Base-by-base conservation (phyloP, 1,140 invertebrate genomes). In the Scaptomyza hsui region DNA sequence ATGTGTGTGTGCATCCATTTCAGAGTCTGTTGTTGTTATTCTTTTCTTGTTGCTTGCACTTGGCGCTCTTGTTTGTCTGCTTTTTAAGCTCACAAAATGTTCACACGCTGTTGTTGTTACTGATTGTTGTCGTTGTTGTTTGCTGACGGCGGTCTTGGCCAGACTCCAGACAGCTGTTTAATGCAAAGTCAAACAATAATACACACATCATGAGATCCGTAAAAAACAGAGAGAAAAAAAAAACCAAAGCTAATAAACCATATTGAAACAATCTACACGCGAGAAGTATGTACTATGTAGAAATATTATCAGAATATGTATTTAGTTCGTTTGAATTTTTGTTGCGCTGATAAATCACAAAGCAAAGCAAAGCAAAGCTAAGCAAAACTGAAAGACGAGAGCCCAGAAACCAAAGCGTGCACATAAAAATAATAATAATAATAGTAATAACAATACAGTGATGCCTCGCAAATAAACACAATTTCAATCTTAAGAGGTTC, bases 131-230 rank as follows among this genome's bases (percentile, higher is more conserved):
- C 44, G 9, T 75, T 60, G 45, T 12, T 35, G n/a, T 21, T 29
- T 45, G 41, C 9, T 53, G 39, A 26, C 32, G 32, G 12, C 57
- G 59, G 51, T 75, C 71, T 48, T 55, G 52, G 63, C 57, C 70
- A 72, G 59, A 55, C 59, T 41, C n/a, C n/a, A 73, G 75, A 59
- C 75, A 80, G 77, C 77, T 80, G 77, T 80, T 29, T 80, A 62
- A 80, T 75, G 76, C 76, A 79, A 79, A 29, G 71, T 70, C 61
- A 79, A 65, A 67, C 53, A 67, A 72, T 42, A 61, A 67, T 26
- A 26, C 24, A 29, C 5, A 29, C 67, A 53, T 76, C 35, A 35
- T 18, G 44, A 19, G 29, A 7, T 16, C 32, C 18, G n/a, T n/a
- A n/a, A 7, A 29, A 6, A 56, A 7, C 21, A 32, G 9, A n/a